Evolutionary conservation across 2,113 vertebrate species (phyloP), one percentile per base, ranked within the genome.

Genomic region (Arothron firmamentum): DNA sequence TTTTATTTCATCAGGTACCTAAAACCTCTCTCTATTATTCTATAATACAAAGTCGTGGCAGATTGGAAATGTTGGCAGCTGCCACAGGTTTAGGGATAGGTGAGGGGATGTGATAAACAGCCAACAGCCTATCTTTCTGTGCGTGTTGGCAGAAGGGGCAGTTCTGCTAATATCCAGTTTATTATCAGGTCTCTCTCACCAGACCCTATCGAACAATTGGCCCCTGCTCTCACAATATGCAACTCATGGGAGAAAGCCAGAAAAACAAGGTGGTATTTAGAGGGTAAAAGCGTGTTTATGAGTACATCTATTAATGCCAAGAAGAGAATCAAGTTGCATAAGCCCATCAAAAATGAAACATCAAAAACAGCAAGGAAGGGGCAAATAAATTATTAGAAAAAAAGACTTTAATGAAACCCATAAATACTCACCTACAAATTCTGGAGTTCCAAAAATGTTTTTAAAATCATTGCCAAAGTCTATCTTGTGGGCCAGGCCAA

Each of bases 381-480:
- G 4, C 3, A n/a, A n/a, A 47, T n/a, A 47, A 47, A 52, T 5
- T 23, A 3, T 1, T 1, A 50, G 16, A 17, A 47, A 47, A 3
- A 47, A 47, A 47, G 18, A 47, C 55, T 46, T n/a, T 34, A 56
- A 25, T 41, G 21, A 38, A 11, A 38, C 34, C 10, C 34, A 11
- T 38, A 50, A 38, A 77, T 52, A 92, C 94, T 92, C 77, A 98
- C 97, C 96, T 69, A 99, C 97, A 89, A 99, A 99, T 76, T 99
- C 97, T 2, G 97, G 96, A 0, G 97, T 99, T 65, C 97, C 97
- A 7, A 99, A 99, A 76, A 99, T 98, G 87, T 98, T 98, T 88
- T 98, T 99, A 81, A 99, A 99, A 85, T 99, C 97, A 83, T 96
- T 97, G 82, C 96, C 93, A 68, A 96, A 97, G 78, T 98, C 95